Evolutionary conservation across 2,888 invertebrate genomes (phyloP).

Genomic region (Ectropis crepuscularia): DNA sequence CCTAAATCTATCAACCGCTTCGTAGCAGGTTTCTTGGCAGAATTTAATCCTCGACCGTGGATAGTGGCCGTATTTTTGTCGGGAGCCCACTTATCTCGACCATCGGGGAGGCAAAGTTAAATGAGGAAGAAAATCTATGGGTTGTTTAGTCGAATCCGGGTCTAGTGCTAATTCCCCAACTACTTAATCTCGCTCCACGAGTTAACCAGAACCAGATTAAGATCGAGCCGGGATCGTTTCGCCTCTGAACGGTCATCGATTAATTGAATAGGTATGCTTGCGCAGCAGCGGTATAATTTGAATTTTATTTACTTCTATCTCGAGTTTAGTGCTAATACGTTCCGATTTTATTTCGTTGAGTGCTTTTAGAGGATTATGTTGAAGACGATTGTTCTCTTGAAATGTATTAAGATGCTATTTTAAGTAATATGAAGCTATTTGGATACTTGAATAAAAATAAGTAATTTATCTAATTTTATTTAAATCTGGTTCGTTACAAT

Average conservation of each 20-base stretch:
- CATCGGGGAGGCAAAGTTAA: constrained; percentile 66
- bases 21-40: constrained; percentile 1
- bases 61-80: constrained; percentile 29
- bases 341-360: constrained; percentile 40
- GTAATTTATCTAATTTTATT: too few relatives aligned
- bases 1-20: neutral
- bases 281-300: constrained; percentile 37
- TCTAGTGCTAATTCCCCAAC: constrained; percentile 66
- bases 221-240: constrained; percentile 35
- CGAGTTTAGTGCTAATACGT: constrained; percentile 36
- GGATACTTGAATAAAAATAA: neutral
- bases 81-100: constrained; percentile 55
- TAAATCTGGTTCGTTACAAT: too few relatives aligned
- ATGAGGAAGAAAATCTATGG: constrained; percentile 74
- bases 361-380: constrained; percentile 39
- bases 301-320: constrained; percentile 42
- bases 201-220: constrained; percentile 55
- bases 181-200: constrained; percentile 64
- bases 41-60: constrained; percentile 12
- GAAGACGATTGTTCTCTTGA: constrained; percentile 32
- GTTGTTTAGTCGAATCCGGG: constrained; percentile 65
- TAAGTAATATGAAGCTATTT: neutral
- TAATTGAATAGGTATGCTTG: constrained; percentile 38
- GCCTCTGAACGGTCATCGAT: constrained; percentile 32
- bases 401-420: constrained; percentile 22